Base-by-base conservation (phyloP, 1,140 invertebrate genomes). In the Tribolium madens region DNA sequence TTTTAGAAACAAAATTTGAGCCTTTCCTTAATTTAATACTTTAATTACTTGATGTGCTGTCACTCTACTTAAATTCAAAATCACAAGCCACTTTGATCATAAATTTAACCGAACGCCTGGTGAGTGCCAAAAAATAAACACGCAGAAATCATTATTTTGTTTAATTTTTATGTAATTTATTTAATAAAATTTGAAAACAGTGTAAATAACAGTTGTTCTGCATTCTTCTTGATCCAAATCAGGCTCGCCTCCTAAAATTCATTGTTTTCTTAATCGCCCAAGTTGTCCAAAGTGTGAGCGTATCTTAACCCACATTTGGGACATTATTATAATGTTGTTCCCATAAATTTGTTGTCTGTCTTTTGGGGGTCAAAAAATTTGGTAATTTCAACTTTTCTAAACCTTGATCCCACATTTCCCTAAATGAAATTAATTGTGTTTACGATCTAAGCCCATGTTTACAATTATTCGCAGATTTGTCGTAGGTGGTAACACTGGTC, bases 281-380 rank as follows among this genome's bases (percentile, higher is more conserved):
- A 42, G 36, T 42, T 2, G 36, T 42, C 9, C 57, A 33, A 26
- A 64, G 18, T 57, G 57, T 64, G 57, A 64, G 57, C 57, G 57
- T 64, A 13, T 57, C 52, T 57, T 64, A 64, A 33, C 57, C 57
- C 57, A 64, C 57, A 64, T 64, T 31, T 12, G 13, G 9, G 2
- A 64, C 31, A 64, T 64, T 21, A n/a, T 26, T 64, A 31, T 18
- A 60, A 60, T 64, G 14, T 33, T 12, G 21, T 31, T 64, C 57
- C 57, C 57, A 64, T 64, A 64, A 64, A 64, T 64, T 64, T 64
- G n/a, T n/a, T n/a, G 9, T 33, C 21, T 64, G 57, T 31, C 18
- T 64, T 18, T 57, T 5, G 3, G 21, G 57, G 57, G 21, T 13
- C n/a, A 64, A 33, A 42, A 36, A 64, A 33, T 64, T 42, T 64